Conservation (phyloP, 2,113 vertebrate species). For the Solea solea region DNA sequence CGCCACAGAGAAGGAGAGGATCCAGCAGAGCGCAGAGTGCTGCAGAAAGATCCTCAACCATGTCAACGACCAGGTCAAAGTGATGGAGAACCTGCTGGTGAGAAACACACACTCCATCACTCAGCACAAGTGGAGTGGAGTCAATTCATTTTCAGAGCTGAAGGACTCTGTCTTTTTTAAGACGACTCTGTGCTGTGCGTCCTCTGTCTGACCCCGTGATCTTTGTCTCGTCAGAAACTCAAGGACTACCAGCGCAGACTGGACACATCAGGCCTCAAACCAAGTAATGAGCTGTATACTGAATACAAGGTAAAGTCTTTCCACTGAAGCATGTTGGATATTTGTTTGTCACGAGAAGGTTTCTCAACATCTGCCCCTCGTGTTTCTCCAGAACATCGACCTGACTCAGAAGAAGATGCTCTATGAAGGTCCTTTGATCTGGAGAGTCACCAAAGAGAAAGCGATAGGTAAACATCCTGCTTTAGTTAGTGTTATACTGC, state of each 20-base stretch:
- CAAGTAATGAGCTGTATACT: slow-evolving; percentile 86
- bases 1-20: slow-evolving; percentile 64
- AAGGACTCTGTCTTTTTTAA: slow-evolving; percentile 43
- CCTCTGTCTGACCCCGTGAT: slow-evolving; percentile 33
- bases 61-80: slow-evolving; percentile 90
- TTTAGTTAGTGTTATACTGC: background rate
- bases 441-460: slow-evolving; percentile 90
- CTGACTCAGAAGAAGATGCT: slow-evolving; percentile 85
- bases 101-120: slow-evolving; percentile 64
- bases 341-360: background rate
- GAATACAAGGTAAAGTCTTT: slow-evolving; percentile 65
- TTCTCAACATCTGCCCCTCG: slow-evolving; percentile 1
- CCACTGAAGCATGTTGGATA: background rate
- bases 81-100: slow-evolving; percentile 91
- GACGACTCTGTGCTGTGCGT: slow-evolving; percentile 9
- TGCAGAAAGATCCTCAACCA: slow-evolving; percentile 91
- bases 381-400: slow-evolving; percentile 82
- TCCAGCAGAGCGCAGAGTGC: slow-evolving; percentile 85
- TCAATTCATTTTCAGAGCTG: slow-evolving; percentile 47
- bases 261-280: slow-evolving; percentile 88
- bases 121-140: slow-evolving; percentile 33
- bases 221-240: slow-evolving; percentile 79
- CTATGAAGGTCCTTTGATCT: slow-evolving; percentile 86
- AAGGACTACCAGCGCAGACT: slow-evolving; percentile 91
- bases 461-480: slow-evolving; percentile 80